Percentiles rank a stretch among this genome's conserved stretches.
Evolutionary conservation across 1,140 invertebrate species (phyloP).

Genomic region (Stegodyphus dumicola): DNA sequence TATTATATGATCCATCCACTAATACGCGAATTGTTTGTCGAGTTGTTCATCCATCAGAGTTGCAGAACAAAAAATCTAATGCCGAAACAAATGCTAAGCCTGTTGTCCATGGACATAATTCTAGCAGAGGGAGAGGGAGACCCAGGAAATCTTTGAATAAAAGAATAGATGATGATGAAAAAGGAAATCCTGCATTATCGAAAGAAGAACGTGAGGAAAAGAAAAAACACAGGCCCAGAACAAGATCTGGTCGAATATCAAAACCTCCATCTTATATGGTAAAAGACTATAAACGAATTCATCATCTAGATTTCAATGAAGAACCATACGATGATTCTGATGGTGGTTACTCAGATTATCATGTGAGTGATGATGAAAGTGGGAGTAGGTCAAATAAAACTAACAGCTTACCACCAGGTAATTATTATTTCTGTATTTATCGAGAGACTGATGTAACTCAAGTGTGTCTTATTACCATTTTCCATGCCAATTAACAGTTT

Average conservation of each 20-base stretch:
- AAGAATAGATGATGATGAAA: conserved; percentile 16
- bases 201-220: conserved; percentile 72
- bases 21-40: conserved; percentile 75
- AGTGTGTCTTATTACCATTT: no score
- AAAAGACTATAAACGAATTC: conserved; percentile 76
- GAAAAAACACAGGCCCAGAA: conserved; percentile 74
- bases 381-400: conserved; percentile 65
- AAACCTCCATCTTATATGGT: conserved; percentile 77
- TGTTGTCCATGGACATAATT: neutral
- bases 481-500: no score
- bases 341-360: conserved; percentile 76
- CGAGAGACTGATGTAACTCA: neutral
- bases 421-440: neutral
- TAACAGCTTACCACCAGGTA: conserved; percentile 46
- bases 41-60: conserved; percentile 70
- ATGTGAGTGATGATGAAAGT: conserved; percentile 71
- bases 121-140: conserved; percentile 1
- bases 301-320: conserved; percentile 74
- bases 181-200: conserved; percentile 65
- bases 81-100: neutral
- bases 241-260: conserved; percentile 75
- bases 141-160: neutral
- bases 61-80: conserved; percentile 63
- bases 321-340: conserved; percentile 75
- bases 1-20: conserved; percentile 72